Evolutionary conservation across 2,888 invertebrate genomes (phyloP).

Genomic region (Polylopha cassiicola): DNA sequence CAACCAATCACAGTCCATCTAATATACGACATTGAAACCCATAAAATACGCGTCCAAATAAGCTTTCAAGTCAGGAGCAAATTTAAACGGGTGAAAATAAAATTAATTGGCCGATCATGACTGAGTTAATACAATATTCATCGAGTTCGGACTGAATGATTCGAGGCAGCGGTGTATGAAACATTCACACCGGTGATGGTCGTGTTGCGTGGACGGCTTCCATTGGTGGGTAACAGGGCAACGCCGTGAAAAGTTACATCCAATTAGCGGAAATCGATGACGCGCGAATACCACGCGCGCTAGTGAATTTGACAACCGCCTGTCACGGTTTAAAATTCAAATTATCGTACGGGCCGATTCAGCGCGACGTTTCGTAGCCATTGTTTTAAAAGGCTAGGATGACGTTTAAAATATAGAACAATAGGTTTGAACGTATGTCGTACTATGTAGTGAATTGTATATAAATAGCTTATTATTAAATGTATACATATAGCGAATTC

Average conservation of each 20-base stretch:
- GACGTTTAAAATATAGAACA: too few species aligned
- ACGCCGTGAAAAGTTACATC: conserved; percentile 61
- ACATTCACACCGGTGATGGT: conserved; percentile 29
- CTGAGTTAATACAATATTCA: conserved; percentile 44
- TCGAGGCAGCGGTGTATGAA: conserved; percentile 41
- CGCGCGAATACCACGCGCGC: conserved; percentile 46
- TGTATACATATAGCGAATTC: too few species aligned
- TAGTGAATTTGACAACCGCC: conserved; percentile 57
- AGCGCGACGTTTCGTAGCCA: conserved; percentile 16
- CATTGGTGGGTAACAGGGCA: conserved; percentile 27
- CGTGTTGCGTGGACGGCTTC: conserved; percentile 26
- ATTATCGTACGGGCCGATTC: conserved; percentile 26
- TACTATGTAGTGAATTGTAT: too few species aligned
- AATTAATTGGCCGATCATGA: conserved; percentile 24
- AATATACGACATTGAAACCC: too few species aligned
- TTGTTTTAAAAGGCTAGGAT: too few species aligned
- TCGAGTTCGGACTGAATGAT: conserved; percentile 37
- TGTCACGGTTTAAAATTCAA: conserved; percentile 43
- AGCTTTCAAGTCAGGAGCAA: conserved; percentile 17
- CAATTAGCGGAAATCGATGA: conserved; percentile 67
- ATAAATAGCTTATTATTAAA: too few species aligned
- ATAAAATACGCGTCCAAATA: conserved; percentile 7
- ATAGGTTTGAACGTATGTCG: too few species aligned
- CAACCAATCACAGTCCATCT: too few species aligned
- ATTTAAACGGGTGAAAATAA: conserved; percentile 9